Evolutionary conservation across 1,140 invertebrate genomes (phyloP).

Genomic region (Hermatobates lingyangjiaoensis): DNA sequence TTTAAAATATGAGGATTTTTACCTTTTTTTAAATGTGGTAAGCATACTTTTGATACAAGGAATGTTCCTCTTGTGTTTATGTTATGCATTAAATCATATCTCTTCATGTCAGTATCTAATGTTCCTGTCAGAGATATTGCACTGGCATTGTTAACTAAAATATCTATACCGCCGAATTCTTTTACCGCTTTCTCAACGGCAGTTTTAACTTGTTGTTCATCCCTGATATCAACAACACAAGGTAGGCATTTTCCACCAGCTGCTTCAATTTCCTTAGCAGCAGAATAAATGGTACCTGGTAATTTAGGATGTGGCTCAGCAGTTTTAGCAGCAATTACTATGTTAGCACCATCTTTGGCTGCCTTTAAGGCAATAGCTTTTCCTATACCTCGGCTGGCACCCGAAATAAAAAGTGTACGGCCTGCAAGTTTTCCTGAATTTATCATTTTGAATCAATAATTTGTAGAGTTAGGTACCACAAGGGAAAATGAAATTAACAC

Average conservation of each 20-base stretch:
- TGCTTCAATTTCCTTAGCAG: conserved; percentile 88
- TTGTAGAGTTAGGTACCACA: too few relatives aligned
- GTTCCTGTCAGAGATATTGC: conserved; percentile 86
- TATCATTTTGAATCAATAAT: too few relatives aligned
- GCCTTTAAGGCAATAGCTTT: conserved; percentile 89
- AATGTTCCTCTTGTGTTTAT: conserved; percentile 86
- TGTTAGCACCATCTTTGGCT: conserved; percentile 84
- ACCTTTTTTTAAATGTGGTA: conserved; percentile 76
- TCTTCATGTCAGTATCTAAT: conserved; percentile 79
- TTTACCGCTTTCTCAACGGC: conserved; percentile 76
- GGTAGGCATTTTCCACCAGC: conserved; percentile 79
- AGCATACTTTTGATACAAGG: conserved; percentile 74
- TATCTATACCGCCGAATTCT: conserved; percentile 92
- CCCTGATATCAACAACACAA: conserved; percentile 83
- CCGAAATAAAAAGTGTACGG: conserved; percentile 84
- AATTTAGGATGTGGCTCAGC: conserved; percentile 87
- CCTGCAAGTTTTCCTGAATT: conserved; percentile 85
- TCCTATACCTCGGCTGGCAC: conserved; percentile 91
- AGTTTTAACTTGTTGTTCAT: conserved; percentile 58
- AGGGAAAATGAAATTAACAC: too few relatives aligned
- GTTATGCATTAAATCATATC: conserved; percentile 82
- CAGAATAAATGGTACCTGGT: conserved; percentile 93
- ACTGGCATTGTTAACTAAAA: conserved; percentile 89
- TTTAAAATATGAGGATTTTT: conserved; percentile 91
- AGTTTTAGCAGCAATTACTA: conserved; percentile 93